Percentiles rank a stretch among this genome's conserved stretches.
phyloP scores from a whole-genome alignment of 2,113 vertebrate species.

The Elaphurus davidianus region DNA sequence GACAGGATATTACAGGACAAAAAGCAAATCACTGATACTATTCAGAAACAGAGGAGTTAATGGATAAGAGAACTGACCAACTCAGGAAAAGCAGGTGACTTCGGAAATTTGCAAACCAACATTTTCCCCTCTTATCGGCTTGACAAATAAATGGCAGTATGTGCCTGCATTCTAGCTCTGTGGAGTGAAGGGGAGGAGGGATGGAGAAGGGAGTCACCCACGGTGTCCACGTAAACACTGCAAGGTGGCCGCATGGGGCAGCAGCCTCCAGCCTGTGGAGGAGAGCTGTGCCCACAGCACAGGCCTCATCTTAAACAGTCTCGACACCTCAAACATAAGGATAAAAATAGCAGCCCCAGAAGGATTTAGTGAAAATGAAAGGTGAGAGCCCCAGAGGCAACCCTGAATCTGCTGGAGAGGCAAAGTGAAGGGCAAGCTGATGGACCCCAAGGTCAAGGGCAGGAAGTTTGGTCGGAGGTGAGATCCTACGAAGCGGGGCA shows the following conservation, averaged over 20 bases:
- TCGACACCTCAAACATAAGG: conserved; percentile 20
- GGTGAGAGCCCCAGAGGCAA: conserved; percentile 46
- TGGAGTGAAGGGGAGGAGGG: not conserved
- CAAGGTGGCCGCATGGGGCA: not conserved
- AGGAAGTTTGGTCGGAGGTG: not conserved
- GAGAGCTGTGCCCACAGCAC: not conserved
- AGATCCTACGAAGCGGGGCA: not conserved
- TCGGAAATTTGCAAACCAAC: not conserved
- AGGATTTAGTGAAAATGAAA: conserved; percentile 54
- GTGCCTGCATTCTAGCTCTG: rapidly evolving
- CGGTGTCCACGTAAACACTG: not conserved
- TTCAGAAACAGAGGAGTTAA: not conserved
- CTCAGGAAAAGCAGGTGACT: not conserved
- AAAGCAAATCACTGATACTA: not conserved
- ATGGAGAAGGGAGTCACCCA: not conserved
- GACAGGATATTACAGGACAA: not conserved
- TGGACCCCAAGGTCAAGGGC: conserved; percentile 50
- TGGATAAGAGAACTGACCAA: not conserved
- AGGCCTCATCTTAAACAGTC: conserved; percentile 14
- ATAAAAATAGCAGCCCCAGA: conserved; percentile 54
- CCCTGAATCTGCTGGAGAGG: conserved; percentile 20
- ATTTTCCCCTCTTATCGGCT: not conserved
- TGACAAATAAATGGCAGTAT: not conserved
- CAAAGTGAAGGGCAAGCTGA: not conserved
- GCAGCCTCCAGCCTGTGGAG: not conserved